Base-by-base conservation (phyloP, 1,140 invertebrate genomes). In the Sipha flava region DNA sequence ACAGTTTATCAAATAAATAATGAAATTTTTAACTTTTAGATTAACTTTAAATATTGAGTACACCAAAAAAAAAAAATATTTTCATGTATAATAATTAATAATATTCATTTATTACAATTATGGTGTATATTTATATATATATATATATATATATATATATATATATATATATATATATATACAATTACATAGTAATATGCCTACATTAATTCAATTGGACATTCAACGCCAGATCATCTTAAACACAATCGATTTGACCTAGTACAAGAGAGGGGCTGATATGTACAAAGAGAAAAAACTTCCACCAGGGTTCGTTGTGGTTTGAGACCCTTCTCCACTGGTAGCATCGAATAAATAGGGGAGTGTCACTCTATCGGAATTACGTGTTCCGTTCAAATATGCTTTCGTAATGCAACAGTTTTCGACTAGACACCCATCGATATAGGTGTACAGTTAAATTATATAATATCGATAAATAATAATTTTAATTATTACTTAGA, bases 171-270 rank as follows among this genome's bases (percentile, higher is more conserved):
- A 52, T 59, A 29, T 59, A n/a, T 59, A 23, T 29, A 26, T 29
- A 59, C 54, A 23, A 6, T 23, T 59, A 18, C 16, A 31, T 18
- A 31, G n/a, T 16, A 16, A 31, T 59, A 59, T 9, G 16, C 16
- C 29, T 59, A 31, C 6, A 40, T 66, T 66, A 66, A 66, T 16
- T 40, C 64, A 43, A 43, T 43, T 21, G 21, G 37, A 26, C 43
- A 18, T 18, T 29, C 12, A 47, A 47, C 23, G 16, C 40, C 47
- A 75, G 31, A 54, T 75, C 47, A 31, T 75, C 47, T 75, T 52
- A 75, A 54, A 75, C n/a, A 34, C 70, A 75, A 75, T 75, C 70
- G 70, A 75, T 75, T 75, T 75, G 70, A 75, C 70, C 70, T 29
- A 37, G 68, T 72, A 21, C 10, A 49, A 72, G n/a, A 68, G 47